A percentile compares a stretch with the other conserved stretches of the same genome.
These are phyloP conservation scores for Panthera tigris DNA, from an alignment of 2,113 vertebrate genomes.

Conservation along the genomic window DNA sequence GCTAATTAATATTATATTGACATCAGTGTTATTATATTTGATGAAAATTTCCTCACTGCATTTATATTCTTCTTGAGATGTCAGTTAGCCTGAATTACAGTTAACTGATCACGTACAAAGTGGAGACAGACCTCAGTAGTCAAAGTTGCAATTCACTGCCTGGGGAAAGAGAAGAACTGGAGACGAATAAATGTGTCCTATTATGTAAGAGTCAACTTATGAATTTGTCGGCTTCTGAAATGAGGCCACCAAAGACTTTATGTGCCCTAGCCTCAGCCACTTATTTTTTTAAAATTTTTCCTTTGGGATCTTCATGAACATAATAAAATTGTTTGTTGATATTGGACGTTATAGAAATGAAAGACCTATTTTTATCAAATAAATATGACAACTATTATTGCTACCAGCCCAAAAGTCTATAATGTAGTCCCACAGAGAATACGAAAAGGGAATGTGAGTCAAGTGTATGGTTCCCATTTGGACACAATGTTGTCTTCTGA, in stretches of 20 bases:
- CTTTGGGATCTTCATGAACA: slow-evolving; percentile 9
- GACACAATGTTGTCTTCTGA: background rate
- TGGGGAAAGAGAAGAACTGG: background rate
- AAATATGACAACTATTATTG: background rate
- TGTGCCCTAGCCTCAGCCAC: background rate
- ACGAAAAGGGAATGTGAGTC: background rate
- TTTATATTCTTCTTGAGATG: background rate
- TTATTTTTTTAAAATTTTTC: background rate
- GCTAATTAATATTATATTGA: background rate
- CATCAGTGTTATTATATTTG: background rate
- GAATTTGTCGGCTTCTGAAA: background rate
- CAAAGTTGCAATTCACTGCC: background rate
- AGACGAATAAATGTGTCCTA: background rate
- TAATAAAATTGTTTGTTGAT: background rate
- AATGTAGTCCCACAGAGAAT: background rate
- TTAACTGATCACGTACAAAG: background rate
- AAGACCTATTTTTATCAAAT: background rate
- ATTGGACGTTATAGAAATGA: background rate
- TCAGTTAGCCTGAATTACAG: background rate
- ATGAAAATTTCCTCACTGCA: background rate
- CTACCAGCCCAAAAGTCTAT: background rate
- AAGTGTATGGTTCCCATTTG: background rate
- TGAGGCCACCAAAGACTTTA: background rate
- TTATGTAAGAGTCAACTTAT: background rate
- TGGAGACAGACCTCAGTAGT: background rate